phyloP scores from a whole-genome alignment of 1,140 invertebrate species.

The Drosophila oshimai region DNA sequence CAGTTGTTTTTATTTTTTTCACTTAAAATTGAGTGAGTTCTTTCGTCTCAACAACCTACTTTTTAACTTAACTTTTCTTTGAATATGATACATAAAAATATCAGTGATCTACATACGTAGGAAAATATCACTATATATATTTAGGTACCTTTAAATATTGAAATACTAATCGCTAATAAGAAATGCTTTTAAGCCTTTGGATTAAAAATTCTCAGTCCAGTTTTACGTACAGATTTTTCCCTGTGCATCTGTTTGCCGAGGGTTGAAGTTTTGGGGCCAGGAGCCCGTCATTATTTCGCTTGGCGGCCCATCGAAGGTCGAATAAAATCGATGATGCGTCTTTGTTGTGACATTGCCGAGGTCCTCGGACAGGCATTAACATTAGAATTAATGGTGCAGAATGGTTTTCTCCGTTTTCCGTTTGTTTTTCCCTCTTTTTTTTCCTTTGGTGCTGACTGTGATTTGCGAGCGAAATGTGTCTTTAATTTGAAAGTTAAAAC shows the following conservation, averaged over 20 bases:
- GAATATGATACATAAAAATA: no score
- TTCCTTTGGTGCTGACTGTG: conserved; percentile 8
- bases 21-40: no score
- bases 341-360: conserved; percentile 39
- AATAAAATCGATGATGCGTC: conserved; percentile 71
- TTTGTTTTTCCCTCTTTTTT: conserved; percentile 33
- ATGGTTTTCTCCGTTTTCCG: conserved; percentile 37
- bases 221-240: no score
- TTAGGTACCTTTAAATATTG: no score
- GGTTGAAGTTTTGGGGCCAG: conserved; percentile 20
- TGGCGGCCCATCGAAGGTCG: conserved; percentile 74
- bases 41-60: no score
- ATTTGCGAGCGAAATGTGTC: conserved; percentile 64
- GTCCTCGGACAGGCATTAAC: conserved; percentile 66
- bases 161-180: no score
- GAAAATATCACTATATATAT: no score
- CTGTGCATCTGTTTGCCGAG: neutral
- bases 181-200: neutral
- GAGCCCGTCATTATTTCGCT: conserved; percentile 64
- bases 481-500: conserved; percentile 70
- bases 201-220: no score
- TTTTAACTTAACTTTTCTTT: no score
- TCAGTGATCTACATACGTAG: no score
- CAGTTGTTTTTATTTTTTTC: no score
- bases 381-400: conserved; percentile 79